Evolutionary conservation across 2,797 vertebrate genomes (phyloP), one percentile per base, ranked within the genome.

Genomic region (Knipowitschia caucasica): DNA sequence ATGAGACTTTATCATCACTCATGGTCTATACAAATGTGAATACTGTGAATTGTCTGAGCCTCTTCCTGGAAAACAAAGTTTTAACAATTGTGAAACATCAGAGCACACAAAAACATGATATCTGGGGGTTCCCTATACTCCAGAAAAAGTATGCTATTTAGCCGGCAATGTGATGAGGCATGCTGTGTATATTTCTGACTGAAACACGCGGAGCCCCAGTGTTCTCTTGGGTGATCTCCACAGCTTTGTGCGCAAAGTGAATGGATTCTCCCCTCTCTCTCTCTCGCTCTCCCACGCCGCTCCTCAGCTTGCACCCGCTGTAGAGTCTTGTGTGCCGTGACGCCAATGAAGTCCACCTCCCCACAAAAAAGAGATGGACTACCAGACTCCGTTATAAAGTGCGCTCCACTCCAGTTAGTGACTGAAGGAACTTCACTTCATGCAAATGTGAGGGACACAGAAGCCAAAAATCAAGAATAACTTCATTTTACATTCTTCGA

Each of bases 341-440:
- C 86, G 82, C 79, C 83, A 94, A 94, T 95, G 92, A 92, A 94
- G 93, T 94, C 92, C 92, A 85, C 80, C 66, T 77, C 85, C 87
- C 86, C 75, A 88, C 81, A 83, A 82, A 85, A n/a, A 85, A 86
- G 86, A 86, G 78, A 69, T 84, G 77, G 77, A 74, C 77, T 67
- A 57, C 24, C 56, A 77, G 69, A 73, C 78, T 75, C 72, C 78
- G 68, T 82, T 69, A 72, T 69, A 77, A 80, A 84, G 80, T 74
- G 80, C 63, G 67, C 71, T 60, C 72, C 64, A 49, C 52, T 82
- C 65, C 70, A 75, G 64, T 76, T 75, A 65, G 62, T 56, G 66
- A 75, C 58, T 27, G 64, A 26, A 50, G 58, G 69, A 59, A 58
- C 67, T 71, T 75, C 66, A 71, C 56, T 53, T 33, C 60, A 65